These are phyloP conservation scores for Strix uralensis DNA, from an alignment of 2,113 vertebrate genomes.

Conservation along the genomic window DNA sequence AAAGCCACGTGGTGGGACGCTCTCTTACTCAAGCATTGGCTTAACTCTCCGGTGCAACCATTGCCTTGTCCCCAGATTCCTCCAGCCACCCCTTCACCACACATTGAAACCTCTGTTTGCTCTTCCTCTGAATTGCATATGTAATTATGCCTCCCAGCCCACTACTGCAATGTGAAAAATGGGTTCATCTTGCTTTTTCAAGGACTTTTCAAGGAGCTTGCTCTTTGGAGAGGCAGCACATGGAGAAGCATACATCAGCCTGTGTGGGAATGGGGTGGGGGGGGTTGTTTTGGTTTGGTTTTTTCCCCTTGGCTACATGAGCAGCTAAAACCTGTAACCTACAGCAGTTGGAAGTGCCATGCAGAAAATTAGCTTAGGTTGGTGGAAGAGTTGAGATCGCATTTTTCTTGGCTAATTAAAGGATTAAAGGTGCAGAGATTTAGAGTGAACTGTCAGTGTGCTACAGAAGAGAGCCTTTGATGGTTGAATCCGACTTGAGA, in stretches of 20 bases:
- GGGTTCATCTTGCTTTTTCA: neutral
- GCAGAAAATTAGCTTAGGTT: constrained; percentile 52
- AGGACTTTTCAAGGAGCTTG: neutral
- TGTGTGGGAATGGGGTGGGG: neutral
- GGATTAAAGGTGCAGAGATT: constrained; percentile 56
- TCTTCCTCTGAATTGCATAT: neutral
- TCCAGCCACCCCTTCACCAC: neutral
- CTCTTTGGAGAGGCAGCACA: neutral
- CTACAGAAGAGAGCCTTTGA: constrained; percentile 35
- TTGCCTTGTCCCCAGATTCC: neutral
- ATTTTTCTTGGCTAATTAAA: constrained; percentile 64
- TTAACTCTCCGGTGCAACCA: neutral
- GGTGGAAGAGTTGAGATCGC: constrained; percentile 32
- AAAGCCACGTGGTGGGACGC: neutral
- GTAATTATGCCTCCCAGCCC: neutral
- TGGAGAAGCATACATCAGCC: neutral
- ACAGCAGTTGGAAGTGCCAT: constrained; percentile 38
- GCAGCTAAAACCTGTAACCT: constrained; percentile 29
- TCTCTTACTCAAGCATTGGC: neutral
- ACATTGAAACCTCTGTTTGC: neutral
- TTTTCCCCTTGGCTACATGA: neutral
- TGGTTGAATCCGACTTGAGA: constrained; percentile 41
- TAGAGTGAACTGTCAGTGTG: constrained; percentile 23
- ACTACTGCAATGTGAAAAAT: neutral
- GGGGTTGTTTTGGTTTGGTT: neutral